Conservation (phyloP, 2,113 vertebrate species). For the Cettia cetti region DNA sequence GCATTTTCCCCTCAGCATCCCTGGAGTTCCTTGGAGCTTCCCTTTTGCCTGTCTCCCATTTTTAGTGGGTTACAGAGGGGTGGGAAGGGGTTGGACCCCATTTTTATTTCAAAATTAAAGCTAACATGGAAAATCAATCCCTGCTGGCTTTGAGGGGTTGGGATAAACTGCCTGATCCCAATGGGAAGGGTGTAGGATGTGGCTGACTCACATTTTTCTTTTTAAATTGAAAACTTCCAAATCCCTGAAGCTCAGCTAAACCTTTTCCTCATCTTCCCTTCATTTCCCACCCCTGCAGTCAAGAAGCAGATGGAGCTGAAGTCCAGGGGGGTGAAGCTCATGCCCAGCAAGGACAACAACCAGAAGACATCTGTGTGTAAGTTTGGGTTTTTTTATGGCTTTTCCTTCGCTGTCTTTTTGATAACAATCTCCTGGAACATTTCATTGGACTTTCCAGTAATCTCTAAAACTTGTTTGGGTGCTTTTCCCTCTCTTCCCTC, state of each 20-base stretch:
- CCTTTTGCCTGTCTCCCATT: background rate
- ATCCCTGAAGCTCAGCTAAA: background rate
- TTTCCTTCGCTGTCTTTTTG: background rate
- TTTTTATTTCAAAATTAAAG: background rate
- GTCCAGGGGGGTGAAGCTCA: conserved; percentile 95
- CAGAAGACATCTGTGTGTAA: conserved; percentile 99
- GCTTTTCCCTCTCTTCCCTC: conserved; percentile 16
- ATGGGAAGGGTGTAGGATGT: fast-evolving
- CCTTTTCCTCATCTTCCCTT: background rate
- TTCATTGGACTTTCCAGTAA: conserved; percentile 22
- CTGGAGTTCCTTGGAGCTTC: background rate
- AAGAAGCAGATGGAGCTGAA: conserved; percentile 99
- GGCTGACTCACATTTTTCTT: fast-evolving
- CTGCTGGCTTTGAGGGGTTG: background rate
- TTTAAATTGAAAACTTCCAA: fast-evolving
- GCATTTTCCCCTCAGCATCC: background rate
- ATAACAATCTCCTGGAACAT: conserved; percentile 27
- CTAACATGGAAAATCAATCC: fast-evolving
- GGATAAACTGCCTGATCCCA: background rate
- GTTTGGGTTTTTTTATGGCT: background rate
- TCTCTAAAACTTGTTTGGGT: background rate
- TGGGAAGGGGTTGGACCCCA: fast-evolving
- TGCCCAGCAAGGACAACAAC: conserved; percentile 97
- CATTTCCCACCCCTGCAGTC: conserved; percentile 73
- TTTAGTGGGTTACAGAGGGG: background rate